phyloP scores from a whole-genome alignment of 1,140 invertebrate species.

The Philaenus spumarius region DNA sequence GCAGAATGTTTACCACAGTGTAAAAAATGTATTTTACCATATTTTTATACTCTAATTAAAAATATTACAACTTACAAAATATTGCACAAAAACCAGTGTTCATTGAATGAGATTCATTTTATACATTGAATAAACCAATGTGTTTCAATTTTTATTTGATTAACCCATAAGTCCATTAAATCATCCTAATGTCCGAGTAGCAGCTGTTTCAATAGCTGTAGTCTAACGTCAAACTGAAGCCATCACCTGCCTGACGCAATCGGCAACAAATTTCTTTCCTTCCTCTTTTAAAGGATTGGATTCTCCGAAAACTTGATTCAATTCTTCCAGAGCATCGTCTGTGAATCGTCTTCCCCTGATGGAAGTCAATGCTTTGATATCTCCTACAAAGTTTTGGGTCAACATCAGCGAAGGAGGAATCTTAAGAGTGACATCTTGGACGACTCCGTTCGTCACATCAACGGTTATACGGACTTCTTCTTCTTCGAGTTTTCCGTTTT shows the following conservation, averaged over 20 bases:
- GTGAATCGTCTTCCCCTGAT: conserved; percentile 26
- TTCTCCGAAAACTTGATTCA: conserved; percentile 18
- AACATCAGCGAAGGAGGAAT: conserved; percentile 25
- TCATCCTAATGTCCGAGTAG: conserved; percentile 6
- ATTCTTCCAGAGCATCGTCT: conserved; percentile 23
- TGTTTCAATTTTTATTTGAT: not conserved
- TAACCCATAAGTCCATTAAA: not conserved
- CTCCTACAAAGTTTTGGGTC: conserved; percentile 17
- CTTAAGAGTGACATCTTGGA: conserved; percentile 27
- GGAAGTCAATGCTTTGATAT: conserved; percentile 22
- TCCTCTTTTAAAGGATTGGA: not conserved
- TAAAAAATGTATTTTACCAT: too few relatives aligned
- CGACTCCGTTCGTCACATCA: conserved; percentile 27
- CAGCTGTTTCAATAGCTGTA: conserved; percentile 2
- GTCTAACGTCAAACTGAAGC: conserved; percentile 17
- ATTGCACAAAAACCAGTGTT: too few relatives aligned
- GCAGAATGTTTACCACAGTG: too few relatives aligned
- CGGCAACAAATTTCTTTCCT: conserved; percentile 20
- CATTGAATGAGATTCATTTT: not conserved
- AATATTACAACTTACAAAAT: too few relatives aligned
- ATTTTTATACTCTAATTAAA: too few relatives aligned
- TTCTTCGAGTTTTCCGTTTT: not conserved
- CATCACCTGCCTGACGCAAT: conserved; percentile 25
- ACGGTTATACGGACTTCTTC: conserved; percentile 21
- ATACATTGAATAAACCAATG: not conserved